Base-by-base conservation (phyloP, 2,797 vertebrate species). In the Lates japonicus region DNA sequence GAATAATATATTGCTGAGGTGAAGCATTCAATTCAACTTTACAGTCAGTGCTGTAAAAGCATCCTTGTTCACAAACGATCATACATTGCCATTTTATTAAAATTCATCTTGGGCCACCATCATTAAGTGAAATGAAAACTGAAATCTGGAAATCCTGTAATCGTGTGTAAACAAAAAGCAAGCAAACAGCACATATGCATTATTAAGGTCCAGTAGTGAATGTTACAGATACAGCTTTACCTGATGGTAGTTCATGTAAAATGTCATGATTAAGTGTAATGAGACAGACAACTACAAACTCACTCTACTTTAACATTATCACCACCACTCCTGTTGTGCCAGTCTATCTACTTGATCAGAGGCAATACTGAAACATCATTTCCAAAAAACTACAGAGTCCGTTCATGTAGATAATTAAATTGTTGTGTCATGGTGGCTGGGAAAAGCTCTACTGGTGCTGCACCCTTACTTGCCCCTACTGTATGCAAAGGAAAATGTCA, bases 351-450 rank as follows among this genome's bases (percentile, higher is more conserved):
- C 7, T 0, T 13, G 48, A 76, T 72, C 55, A 77, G 39, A 54
- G 20, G 9, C 4, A 17, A 49, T 25, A 58, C 44, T 41, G 31
- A 81, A 66, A 62, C 49, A 66, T 67, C 16, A 54, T 31, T 86
- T 83, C 69, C 59, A n/a, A 72, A 74, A 79, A 76, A 41, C 51
- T 71, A 37, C 90, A 89, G 63, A n/a, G 91, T 87, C 70, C 70
- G 55, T 78, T 89, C 90, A 70, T 37, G 84, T 78, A 68, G 33
- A 62, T 52, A 46, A 83, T 57, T 65, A 37, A 79, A 33, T 17
- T 67, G 54, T 49, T 83, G 77, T 88, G 70, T 87, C 83, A 88
- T 4, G 11, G 22, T 4, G 4, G 22, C 33, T 41, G 58, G 58
- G 70, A 69, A 82, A 72, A 39, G 29, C 72, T 54, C 42, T 6